A percentile compares a stretch with the other conserved stretches of the same genome.
These are phyloP conservation scores for Drosophila neutralis DNA, from an alignment of 2,888 invertebrate genomes.

Conservation along the genomic window DNA sequence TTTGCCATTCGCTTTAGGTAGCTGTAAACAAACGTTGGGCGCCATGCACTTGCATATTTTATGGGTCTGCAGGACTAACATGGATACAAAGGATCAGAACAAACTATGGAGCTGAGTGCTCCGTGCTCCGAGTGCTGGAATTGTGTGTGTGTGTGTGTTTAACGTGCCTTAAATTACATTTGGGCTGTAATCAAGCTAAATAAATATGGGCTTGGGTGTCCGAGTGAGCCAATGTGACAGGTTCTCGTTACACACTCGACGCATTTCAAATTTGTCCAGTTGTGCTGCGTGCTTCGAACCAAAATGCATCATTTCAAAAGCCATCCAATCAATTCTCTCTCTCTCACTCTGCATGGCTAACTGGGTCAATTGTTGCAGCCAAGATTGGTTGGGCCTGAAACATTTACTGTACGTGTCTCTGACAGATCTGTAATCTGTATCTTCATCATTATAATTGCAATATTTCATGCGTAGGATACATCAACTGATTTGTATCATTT, in stretches of 20 bases:
- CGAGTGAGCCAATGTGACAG: constrained; percentile 47
- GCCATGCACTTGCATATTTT: constrained; percentile 69
- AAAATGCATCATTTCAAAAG: constrained; percentile 15
- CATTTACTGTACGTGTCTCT: neutral
- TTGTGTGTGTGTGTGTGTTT: constrained; percentile 51
- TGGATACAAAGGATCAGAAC: neutral
- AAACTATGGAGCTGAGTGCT: constrained; percentile 12
- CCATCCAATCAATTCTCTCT: constrained; percentile 1
- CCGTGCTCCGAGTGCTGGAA: constrained; percentile 32
- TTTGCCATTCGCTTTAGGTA: constrained; percentile 27
- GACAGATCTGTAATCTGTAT: constrained; percentile 26
- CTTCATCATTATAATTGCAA: constrained; percentile 12
- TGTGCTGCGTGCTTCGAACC: constrained; percentile 11
- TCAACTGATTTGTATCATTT: neutral
- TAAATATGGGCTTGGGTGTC: constrained; percentile 60
- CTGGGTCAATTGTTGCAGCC: constrained; percentile 65
- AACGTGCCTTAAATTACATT: constrained; percentile 80
- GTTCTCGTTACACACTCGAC: constrained; percentile 54
- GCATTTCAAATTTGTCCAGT: constrained; percentile 52
- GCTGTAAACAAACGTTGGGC: constrained; percentile 45
- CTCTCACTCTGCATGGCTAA: constrained; percentile 16
- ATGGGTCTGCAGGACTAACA: constrained; percentile 27
- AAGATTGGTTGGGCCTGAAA: constrained; percentile 22
- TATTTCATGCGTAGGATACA: neutral
- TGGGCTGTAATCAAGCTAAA: constrained; percentile 77